Base-by-base conservation (phyloP, 2,888 invertebrate species). In the Philopedon plagiatum region DNA sequence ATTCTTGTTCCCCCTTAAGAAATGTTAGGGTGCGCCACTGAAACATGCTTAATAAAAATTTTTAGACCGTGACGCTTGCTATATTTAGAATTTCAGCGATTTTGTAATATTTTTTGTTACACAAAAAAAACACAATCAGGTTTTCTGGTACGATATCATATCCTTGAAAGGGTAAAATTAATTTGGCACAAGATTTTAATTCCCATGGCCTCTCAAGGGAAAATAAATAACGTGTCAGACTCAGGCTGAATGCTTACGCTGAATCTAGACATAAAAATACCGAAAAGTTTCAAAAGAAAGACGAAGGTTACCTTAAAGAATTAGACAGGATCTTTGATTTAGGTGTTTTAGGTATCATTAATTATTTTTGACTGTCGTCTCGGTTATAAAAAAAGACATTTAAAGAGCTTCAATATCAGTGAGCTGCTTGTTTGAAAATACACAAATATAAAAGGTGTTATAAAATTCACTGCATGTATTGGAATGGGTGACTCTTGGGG, bases 151-250 rank as follows among this genome's bases (percentile, higher is more conserved):
- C 39, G 39, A n/a, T 39, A 13, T 39, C 39, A 13, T 15, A 39
- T 13, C 39, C 13, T 5, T 15, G n/a, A 21, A 23, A 11, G n/a
- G 46, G 4, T 46, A n/a, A 21, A 46, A 23, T 46, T 46, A 46
- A 46, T 46, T 46, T 46, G 23, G 46, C 46, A 21, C 46, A 46
- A 46, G 21, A 23, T 23, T 21, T 44, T 46, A 46, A 46, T 46
- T 46, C 19, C 11, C 46, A 21, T 11, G 23, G 46, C n/a, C 46
- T 21, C 46, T 46, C 5, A 23, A 23, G 19, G 46, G 19, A 46
- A 46, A 46, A 46, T 46, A 46, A 46, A 46, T 46, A 23, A 46
- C 46, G n/a, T 23, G 46, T 46, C 46, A 46, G 21, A 46, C 4
- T 46, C 46, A 46, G 46, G 21, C 46, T 19, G 44, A 44, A 19